Conservation (phyloP, 1,140 invertebrate genomes). For the Bombus vancouverensis region DNA sequence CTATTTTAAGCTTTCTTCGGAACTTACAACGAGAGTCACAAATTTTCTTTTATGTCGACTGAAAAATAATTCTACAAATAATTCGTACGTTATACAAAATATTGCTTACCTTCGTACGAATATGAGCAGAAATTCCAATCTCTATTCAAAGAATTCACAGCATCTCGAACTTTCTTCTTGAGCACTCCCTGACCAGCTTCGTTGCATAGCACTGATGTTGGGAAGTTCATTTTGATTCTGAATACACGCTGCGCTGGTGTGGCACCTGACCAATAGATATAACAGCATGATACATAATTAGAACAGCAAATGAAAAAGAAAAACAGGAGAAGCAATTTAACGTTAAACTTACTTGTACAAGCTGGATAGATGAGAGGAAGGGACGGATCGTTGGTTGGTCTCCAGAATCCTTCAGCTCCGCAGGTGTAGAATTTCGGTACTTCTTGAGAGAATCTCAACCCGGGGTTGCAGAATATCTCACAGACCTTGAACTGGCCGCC, state of each 20-base stretch:
- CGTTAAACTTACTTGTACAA: slow-evolving; percentile 88
- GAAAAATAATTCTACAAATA: too few species aligned
- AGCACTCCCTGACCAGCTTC: slow-evolving; percentile 96
- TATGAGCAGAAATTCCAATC: slow-evolving; percentile 97
- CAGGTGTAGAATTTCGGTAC: slow-evolving; percentile 98
- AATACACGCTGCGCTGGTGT: slow-evolving; percentile 95
- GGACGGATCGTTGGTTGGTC: slow-evolving; percentile 91
- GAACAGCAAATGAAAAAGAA: neutral
- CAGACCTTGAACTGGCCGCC: slow-evolving; percentile 97
- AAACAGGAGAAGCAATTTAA: neutral
- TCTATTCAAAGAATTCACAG: slow-evolving; percentile 93
- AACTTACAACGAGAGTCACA: too few species aligned
- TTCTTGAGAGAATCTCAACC: slow-evolving; percentile 93
- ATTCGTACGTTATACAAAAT: too few species aligned
- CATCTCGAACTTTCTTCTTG: slow-evolving; percentile 92
- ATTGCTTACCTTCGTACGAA: slow-evolving; percentile 87
- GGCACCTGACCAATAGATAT: slow-evolving; percentile 83
- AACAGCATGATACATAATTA: neutral
- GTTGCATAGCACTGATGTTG: slow-evolving; percentile 95
- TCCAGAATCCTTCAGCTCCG: slow-evolving; percentile 97
- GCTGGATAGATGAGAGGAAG: slow-evolving; percentile 94
- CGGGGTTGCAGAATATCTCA: slow-evolving; percentile 93
- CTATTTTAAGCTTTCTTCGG: too few species aligned
- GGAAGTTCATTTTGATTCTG: slow-evolving; percentile 96
- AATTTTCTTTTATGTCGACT: too few species aligned